phyloP scores from a whole-genome alignment of 2,113 vertebrate genomes.

The Odocoileus hemionus region DNA sequence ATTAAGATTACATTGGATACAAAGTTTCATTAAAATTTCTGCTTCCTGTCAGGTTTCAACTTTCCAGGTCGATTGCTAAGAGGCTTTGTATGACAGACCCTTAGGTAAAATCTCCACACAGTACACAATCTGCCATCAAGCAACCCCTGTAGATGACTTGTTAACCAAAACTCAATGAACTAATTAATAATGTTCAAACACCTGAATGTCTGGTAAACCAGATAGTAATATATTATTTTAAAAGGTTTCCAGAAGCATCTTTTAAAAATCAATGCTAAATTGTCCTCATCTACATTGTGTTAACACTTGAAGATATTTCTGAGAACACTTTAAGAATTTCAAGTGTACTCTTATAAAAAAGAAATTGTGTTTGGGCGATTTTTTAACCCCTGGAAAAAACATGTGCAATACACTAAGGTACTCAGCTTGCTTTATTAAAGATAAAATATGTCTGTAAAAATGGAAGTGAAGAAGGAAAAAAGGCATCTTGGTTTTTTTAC shows the following conservation, averaged over 20 bases:
- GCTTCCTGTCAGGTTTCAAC: not conserved
- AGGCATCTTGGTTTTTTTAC: not conserved
- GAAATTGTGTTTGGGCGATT: not conserved
- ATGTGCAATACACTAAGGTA: not conserved
- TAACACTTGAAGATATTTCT: slow-evolving; percentile 9
- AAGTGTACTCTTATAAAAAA: slow-evolving; percentile 21
- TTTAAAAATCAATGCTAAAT: not conserved
- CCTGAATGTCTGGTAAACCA: not conserved
- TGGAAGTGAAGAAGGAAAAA: slow-evolving; percentile 16
- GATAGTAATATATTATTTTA: not conserved
- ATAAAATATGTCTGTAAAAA: slow-evolving; percentile 11
- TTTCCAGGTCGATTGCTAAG: not conserved
- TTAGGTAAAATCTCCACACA: not conserved
- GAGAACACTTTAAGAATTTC: slow-evolving; percentile 1
- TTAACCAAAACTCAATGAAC: not conserved
- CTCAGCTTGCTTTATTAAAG: slow-evolving; percentile 48
- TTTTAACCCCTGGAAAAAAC: not conserved
- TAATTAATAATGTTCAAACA: not conserved
- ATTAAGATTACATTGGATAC: not conserved
- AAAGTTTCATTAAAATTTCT: not conserved
- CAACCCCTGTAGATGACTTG: not conserved
- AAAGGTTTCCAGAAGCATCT: slow-evolving; percentile 16
- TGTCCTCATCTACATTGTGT: not conserved
- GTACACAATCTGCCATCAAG: not conserved
- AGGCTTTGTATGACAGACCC: not conserved